Evolutionary conservation across 2,113 vertebrate genomes (phyloP).

Genomic region (Alligator sinensis): DNA sequence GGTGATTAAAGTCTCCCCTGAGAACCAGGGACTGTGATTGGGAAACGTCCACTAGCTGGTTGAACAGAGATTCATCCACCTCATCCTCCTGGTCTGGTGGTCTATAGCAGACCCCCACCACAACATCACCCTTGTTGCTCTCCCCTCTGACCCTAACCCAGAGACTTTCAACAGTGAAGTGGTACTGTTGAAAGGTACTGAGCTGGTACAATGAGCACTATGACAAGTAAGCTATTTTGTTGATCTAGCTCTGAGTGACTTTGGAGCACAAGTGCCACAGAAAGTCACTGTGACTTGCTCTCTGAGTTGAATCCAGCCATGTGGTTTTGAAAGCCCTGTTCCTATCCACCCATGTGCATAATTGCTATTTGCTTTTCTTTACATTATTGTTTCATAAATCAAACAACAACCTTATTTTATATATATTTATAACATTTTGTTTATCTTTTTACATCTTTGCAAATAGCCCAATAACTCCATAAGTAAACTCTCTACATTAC

Average conservation of each 20-base stretch:
- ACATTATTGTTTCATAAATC: neutral
- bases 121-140: too few species aligned
- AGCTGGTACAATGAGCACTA: too few species aligned
- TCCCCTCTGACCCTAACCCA: too few species aligned
- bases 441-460: neutral
- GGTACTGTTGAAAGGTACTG: too few species aligned
- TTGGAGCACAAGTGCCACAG: neutral
- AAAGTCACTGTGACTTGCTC: neutral
- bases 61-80: too few species aligned
- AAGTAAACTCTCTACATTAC: fast-evolving
- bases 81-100: too few species aligned
- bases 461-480: neutral
- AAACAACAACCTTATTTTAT: neutral
- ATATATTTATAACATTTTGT: neutral
- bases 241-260: neutral
- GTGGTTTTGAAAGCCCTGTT: constrained; percentile 18
- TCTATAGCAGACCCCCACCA: too few species aligned
- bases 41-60: too few species aligned
- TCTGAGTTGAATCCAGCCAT: constrained; percentile 29
- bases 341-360: neutral
- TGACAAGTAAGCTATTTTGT: too few species aligned
- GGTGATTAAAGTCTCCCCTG: too few species aligned
- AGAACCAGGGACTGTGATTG: too few species aligned
- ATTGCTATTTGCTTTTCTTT: neutral
- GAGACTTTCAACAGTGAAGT: too few species aligned